Evolutionary conservation across 2,113 vertebrate genomes (phyloP).

Genomic region (Tympanuchus pallidicinctus): DNA sequence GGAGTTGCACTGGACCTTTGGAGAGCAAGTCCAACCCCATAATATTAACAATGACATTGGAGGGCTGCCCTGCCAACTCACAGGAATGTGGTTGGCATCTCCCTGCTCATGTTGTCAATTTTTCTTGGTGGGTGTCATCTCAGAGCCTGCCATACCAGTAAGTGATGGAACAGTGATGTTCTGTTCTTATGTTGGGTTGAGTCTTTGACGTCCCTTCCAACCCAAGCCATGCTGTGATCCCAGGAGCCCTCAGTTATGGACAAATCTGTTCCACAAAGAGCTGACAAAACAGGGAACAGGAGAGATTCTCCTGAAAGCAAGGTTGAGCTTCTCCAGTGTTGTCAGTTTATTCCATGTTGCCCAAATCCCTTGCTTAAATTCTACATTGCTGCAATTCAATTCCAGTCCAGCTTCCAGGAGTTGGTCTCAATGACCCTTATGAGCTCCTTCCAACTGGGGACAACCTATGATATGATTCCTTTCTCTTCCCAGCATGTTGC

Average conservation of each 20-base stretch:
- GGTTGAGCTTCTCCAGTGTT: not conserved
- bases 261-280: accelerated
- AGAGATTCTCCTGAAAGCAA: not conserved
- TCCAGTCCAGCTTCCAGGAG: not conserved
- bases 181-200: not conserved
- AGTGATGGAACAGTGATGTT: not conserved
- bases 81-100: accelerated
- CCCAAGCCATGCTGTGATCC: too few relatives aligned
- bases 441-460: too few relatives aligned
- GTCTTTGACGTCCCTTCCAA: too few relatives aligned
- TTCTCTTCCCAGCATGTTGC: not conserved
- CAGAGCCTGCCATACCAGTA: not conserved
- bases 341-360: not conserved
- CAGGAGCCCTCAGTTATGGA: not conserved
- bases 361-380: not conserved
- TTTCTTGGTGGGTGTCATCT: not conserved
- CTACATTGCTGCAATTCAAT: accelerated
- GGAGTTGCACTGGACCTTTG: too few relatives aligned
- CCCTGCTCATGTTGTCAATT: accelerated
- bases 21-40: too few relatives aligned
- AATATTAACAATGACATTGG: too few relatives aligned
- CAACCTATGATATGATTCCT: too few relatives aligned
- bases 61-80: accelerated
- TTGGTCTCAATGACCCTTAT: too few relatives aligned
- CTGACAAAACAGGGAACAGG: not conserved